Percentiles rank a stretch among this genome's conserved stretches.
phyloP scores from a whole-genome alignment of 2,888 invertebrate species.

The Lasioglossum oenotherae region DNA sequence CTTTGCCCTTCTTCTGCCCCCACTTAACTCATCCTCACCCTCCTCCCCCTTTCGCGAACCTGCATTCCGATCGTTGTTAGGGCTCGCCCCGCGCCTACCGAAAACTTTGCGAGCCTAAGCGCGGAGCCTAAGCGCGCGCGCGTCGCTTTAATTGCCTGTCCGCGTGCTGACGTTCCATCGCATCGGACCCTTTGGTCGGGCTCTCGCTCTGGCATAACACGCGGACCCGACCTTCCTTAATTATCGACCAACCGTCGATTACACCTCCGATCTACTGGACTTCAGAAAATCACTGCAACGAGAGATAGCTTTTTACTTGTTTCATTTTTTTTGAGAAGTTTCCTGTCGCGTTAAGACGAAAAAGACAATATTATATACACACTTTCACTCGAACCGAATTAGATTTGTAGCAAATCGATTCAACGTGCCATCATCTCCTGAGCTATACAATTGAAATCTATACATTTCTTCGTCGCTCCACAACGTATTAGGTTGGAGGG shows the following conservation, averaged over 20 bases:
- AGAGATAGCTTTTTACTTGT: background rate
- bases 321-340: background rate
- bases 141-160: conserved; percentile 77
- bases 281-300: background rate
- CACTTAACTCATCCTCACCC: conserved; percentile 53
- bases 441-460: no score
- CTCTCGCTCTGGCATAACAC: conserved; percentile 26
- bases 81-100: conserved; percentile 64
- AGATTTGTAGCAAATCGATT: background rate
- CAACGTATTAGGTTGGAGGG: no score
- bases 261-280: background rate
- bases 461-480: no score
- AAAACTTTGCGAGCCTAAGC: conserved; percentile 58
- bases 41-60: conserved; percentile 67
- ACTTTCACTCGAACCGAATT: no score
- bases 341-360: no score
- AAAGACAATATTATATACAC: no score
- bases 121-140: conserved; percentile 71
- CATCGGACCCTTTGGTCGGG: conserved; percentile 34
- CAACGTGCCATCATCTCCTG: background rate
- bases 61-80: conserved; percentile 80
- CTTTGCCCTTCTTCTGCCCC: conserved; percentile 46
- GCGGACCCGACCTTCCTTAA: conserved; percentile 4
- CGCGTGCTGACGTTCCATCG: conserved; percentile 49
- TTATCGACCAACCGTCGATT: conserved; percentile 21